Evolutionary conservation across 2,797 vertebrate species (phyloP).

Genomic region (Furcifer pardalis): DNA sequence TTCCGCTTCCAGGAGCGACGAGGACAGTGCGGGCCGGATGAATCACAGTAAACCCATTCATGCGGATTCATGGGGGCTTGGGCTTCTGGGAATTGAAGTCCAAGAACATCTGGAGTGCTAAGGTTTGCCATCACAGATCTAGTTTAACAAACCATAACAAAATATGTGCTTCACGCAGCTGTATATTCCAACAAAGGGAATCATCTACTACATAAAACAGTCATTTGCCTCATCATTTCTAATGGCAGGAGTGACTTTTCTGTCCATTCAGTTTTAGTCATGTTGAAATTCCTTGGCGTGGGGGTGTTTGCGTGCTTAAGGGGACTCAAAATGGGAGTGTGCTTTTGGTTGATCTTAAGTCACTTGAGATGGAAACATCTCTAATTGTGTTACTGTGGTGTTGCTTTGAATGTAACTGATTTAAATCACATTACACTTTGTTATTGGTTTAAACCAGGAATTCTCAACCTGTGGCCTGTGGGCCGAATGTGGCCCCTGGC

Average conservation of each 20-base stretch:
- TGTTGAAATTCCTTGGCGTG: background rate
- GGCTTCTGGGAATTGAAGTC: too few species aligned
- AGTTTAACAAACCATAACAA: background rate
- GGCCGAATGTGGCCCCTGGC: too few species aligned
- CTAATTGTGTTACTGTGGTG: background rate
- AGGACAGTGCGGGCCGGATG: too few species aligned
- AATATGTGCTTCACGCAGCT: background rate
- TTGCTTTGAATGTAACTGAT: background rate
- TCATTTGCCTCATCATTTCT: background rate
- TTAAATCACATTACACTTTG: background rate
- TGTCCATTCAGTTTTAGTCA: background rate
- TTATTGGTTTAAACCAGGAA: too few species aligned
- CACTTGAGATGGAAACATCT: background rate
- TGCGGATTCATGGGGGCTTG: too few species aligned
- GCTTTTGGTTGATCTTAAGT: background rate
- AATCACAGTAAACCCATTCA: too few species aligned
- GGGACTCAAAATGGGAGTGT: background rate
- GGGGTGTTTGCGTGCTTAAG: background rate
- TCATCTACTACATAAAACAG: background rate
- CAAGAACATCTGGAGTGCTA: too few species aligned
- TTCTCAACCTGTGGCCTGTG: too few species aligned
- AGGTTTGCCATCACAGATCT: too few species aligned
- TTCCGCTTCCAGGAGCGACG: too few species aligned
- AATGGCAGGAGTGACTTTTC: background rate
- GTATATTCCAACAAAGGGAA: background rate